Base-by-base conservation (phyloP, 2,888 invertebrate genomes). In the Aspidiotus destructor region DNA sequence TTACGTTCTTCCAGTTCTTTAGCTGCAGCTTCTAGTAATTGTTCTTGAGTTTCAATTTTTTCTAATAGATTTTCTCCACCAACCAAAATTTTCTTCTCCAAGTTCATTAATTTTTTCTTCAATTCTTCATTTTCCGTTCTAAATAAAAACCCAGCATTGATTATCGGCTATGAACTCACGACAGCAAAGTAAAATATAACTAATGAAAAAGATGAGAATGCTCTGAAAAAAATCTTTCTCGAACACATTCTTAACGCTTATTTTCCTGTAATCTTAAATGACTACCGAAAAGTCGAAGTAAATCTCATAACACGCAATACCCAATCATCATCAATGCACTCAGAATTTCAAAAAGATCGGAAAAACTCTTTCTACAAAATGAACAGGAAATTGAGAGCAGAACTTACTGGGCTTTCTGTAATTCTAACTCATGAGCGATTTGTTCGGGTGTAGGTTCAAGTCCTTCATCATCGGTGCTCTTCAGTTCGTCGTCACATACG, bases 51-150 rank as follows among this genome's bases (percentile, higher is more conserved):
- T 76, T 97, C 93, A 0, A 96, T 96, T 77, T 97, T 97, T 77
- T 98, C 98, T 71, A 99, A 81, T 8, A 99, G 82, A 80, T 99
- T 99, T 80, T 97, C 98, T 0, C 99, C 99, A 0, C 99, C 99
- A 0, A 98, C 92, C 28, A 99, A 83, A 68, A 99, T 94, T 78
- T 96, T 97, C 73, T 92, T 92, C 77, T 98, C 95, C 62, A 99
- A 83, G 8, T 89, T 88, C 71, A 87, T 84, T 69, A 99, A 84
- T 76, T 96, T 95, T 70, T 89, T 87, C 70, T 73, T 74, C 52
- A 74, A 67, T 60, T 72, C 73, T 70, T 72, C 72, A 16, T 73
- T 72, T 70, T 74, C 73, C 62, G 72, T 72, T 61, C 74, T 74
- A 42, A 71, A 70, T 48, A 2, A n/a, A 3, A 28, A 28, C 28